Evolutionary conservation across 2,888 invertebrate genomes (phyloP), one percentile per base, ranked within the genome.

Genomic region (Anagyrus pseudococci): DNA sequence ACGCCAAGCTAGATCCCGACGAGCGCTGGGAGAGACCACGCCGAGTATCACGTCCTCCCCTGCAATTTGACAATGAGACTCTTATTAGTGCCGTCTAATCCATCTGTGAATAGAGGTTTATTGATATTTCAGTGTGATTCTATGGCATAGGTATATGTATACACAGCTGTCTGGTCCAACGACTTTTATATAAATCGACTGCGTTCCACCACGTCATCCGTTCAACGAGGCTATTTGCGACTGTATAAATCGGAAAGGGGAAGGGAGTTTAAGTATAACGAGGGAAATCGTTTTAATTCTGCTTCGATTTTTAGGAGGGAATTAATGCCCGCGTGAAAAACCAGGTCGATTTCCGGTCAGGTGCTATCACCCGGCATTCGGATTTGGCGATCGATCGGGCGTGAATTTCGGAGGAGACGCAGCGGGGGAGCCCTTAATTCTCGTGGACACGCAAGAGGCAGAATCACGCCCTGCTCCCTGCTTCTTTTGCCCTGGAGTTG

Each of bases 21-120:
- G 69, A 43, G 58, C 71, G 20, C 68, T 70, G 23, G 67, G 48
- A 17, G 53, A 57, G 17, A 73, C 72, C 17, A 43, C 47, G 7
- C 41, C 33, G 22, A 73, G 70, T 56, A 75, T 71, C 58, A 74
- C 73, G 68, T 78, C 77, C 65, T 80, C 79, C 59, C 79, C 79
- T 79, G 72, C 4, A 77, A 78, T 58, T 55, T 23, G 52, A 52
- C 40, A 49, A 44, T 25, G 17, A 17, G n/a, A n/a, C n/a, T 33
- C 8, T 56, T 19, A 37, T 50, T 7, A 13, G n/a, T 4, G 48
- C 25, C 13, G 52, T n/a, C n/a, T n/a, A n/a, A n/a, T n/a, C n/a
- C n/a, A n/a, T n/a, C n/a, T n/a, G n/a, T n/a, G n/a, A n/a, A n/a
- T n/a, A n/a, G n/a, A n/a, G n/a, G n/a, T n/a, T n/a, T n/a, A n/a